These are phyloP conservation scores for Thalpophila matura DNA, from an alignment of 2,888 invertebrate species.

Conservation along the genomic window DNA sequence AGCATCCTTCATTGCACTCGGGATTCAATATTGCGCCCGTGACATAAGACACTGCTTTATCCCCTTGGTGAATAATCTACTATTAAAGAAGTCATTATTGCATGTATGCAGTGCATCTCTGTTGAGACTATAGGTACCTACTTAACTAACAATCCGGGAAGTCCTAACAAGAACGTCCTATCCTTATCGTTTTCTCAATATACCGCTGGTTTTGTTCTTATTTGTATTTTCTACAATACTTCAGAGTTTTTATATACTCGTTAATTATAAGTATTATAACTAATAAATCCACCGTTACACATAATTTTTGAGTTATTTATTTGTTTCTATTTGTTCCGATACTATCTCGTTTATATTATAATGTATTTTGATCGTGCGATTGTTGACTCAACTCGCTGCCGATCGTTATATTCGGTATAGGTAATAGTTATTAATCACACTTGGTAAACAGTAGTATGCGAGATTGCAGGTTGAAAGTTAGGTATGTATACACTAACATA, in stretches of 20 bases:
- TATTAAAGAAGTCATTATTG: too few relatives aligned
- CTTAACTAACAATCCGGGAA: neutral
- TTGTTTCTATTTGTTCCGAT: neutral
- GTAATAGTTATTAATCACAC: constrained; percentile 58
- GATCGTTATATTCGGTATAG: constrained; percentile 43
- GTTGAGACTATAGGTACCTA: neutral
- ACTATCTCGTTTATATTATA: constrained; percentile 6
- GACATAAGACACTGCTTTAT: too few relatives aligned
- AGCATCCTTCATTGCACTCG: too few relatives aligned
- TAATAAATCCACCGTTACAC: too few relatives aligned
- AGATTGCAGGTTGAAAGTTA: constrained; percentile 73
- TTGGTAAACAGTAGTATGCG: constrained; percentile 52
- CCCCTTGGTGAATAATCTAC: too few relatives aligned
- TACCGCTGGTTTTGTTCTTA: neutral
- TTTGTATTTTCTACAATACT: too few relatives aligned
- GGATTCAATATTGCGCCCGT: too few relatives aligned
- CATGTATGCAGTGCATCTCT: neutral
- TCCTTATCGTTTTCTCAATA: neutral
- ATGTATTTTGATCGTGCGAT: constrained; percentile 6
- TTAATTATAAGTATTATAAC: too few relatives aligned
- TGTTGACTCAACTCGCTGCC: constrained; percentile 29
- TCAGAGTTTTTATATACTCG: too few relatives aligned
- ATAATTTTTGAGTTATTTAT: neutral
- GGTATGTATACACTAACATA: constrained; percentile 74
- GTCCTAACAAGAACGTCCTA: neutral